Percentiles rank a stretch among this genome's conserved stretches.
Conservation (phyloP, 2,888 invertebrate species). For the Noctua janthe region DNA sequence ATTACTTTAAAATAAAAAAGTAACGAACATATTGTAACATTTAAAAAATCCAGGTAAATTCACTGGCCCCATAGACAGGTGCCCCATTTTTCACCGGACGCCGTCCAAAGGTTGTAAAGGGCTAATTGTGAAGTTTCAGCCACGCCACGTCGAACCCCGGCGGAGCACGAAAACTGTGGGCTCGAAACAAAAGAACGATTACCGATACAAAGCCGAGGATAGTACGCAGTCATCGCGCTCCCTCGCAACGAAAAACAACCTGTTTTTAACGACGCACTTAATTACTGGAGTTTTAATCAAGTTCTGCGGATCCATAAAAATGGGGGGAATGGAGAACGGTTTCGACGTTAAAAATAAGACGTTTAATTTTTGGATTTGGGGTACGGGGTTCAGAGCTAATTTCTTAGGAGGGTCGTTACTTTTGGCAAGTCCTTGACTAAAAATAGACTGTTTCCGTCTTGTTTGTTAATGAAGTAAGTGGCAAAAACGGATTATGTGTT, state of each 20-base stretch:
- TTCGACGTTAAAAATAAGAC: constrained; percentile 45
- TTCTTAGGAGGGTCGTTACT: constrained; percentile 30
- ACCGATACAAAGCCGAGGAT: constrained; percentile 55
- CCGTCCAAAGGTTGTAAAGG: constrained; percentile 43
- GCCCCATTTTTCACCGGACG: constrained; percentile 58
- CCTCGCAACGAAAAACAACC: constrained; percentile 54
- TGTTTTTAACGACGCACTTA: constrained; percentile 62
- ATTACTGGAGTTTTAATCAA: constrained; percentile 65
- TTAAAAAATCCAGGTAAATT: constrained; percentile 28
- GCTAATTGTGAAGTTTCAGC: constrained; percentile 62
- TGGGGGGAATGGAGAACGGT: constrained; percentile 21
- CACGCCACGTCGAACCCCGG: constrained; percentile 42
- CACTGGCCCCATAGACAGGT: constrained; percentile 36
- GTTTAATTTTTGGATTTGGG: constrained; percentile 28
- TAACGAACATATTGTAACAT: constrained; percentile 4
- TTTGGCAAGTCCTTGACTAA: constrained; percentile 18
- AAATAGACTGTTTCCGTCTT: constrained; percentile 23
- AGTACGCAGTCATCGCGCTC: constrained; percentile 44
- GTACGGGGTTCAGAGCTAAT: constrained; percentile 19
- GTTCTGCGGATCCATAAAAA: constrained; percentile 53
- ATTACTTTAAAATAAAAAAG: not conserved
- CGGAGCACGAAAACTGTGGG: constrained; percentile 47
- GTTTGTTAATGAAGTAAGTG: constrained; percentile 6
- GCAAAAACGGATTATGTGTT: not conserved
- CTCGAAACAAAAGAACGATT: constrained; percentile 62